A percentile compares a stretch with the other conserved stretches of the same genome.
phyloP scores from a whole-genome alignment of 2,888 invertebrate species.

The Agonum fuliginosum region DNA sequence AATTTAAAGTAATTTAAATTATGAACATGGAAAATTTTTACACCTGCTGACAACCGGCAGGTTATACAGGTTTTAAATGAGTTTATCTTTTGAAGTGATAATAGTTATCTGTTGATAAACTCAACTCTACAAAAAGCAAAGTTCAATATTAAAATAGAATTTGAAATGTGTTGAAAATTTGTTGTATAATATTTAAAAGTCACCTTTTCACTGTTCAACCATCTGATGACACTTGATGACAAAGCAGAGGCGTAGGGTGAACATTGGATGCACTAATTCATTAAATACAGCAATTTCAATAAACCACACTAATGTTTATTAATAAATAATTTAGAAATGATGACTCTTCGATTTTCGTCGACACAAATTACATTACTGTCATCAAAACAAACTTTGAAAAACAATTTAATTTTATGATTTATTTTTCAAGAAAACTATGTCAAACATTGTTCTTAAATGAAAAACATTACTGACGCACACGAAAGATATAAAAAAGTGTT shows the following conservation, averaged over 20 bases:
- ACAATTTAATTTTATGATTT: too few relatives aligned
- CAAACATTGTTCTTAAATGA: too few relatives aligned
- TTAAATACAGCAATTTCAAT: not conserved
- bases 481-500: not conserved
- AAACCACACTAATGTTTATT: not conserved
- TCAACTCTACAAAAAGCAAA: constrained; percentile 18
- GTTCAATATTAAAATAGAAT: constrained; percentile 8
- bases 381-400: too few relatives aligned
- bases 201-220: constrained; percentile 45
- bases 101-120: not conserved
- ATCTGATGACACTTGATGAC: constrained; percentile 52
- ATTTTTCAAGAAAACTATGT: too few relatives aligned
- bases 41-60: constrained; percentile 38
- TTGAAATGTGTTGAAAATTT: not conserved
- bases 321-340: not conserved
- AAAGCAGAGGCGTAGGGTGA: constrained; percentile 38
- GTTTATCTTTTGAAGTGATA: constrained; percentile 25
- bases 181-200: constrained; percentile 52
- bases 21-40: constrained; percentile 19
- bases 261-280: not conserved
- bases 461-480: not conserved
- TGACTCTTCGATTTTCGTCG: not conserved
- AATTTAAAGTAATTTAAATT: constrained; percentile 23
- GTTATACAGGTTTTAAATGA: constrained; percentile 46
- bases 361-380: not conserved